These are phyloP conservation scores for Trichechus manatus DNA, from an alignment of 2,113 vertebrate species.

Conservation along the genomic window DNA sequence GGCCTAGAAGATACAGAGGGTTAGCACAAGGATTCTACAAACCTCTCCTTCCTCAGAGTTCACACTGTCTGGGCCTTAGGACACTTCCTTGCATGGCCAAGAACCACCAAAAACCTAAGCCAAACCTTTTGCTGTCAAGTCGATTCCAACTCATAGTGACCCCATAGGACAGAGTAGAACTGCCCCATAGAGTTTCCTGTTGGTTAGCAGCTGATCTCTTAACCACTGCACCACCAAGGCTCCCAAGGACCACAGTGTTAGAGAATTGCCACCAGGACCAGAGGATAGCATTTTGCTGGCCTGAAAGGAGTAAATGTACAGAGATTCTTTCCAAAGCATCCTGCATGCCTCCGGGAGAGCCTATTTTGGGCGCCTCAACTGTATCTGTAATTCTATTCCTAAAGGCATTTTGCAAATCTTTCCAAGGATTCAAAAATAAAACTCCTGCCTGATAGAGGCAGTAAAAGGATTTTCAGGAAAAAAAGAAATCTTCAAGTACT, in stretches of 20 bases:
- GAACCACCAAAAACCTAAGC: too few relatives aligned
- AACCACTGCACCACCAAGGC: too few relatives aligned
- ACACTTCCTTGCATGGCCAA: background rate
- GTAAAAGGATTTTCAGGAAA: conserved; percentile 65
- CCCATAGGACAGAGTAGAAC: too few relatives aligned
- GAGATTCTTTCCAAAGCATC: background rate
- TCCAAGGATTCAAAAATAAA: conserved; percentile 69
- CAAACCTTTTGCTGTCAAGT: too few relatives aligned
- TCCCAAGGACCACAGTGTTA: accelerated
- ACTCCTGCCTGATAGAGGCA: conserved; percentile 30
- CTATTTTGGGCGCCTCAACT: conserved; percentile 32
- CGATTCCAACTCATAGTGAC: too few relatives aligned
- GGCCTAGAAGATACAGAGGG: background rate
- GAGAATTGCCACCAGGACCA: background rate
- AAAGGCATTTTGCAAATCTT: conserved; percentile 62
- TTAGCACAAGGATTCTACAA: background rate
- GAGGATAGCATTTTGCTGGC: background rate
- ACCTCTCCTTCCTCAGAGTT: background rate
- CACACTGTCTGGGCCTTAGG: background rate
- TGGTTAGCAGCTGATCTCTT: too few relatives aligned
- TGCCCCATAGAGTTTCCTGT: too few relatives aligned
- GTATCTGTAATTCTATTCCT: conserved; percentile 16
- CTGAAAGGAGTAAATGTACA: background rate
- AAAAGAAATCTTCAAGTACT: conserved; percentile 56
- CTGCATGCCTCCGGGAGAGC: background rate